Evolutionary conservation across 1,140 invertebrate species (phyloP).

Genomic region (Pseudomyrmex dendroicus): DNA sequence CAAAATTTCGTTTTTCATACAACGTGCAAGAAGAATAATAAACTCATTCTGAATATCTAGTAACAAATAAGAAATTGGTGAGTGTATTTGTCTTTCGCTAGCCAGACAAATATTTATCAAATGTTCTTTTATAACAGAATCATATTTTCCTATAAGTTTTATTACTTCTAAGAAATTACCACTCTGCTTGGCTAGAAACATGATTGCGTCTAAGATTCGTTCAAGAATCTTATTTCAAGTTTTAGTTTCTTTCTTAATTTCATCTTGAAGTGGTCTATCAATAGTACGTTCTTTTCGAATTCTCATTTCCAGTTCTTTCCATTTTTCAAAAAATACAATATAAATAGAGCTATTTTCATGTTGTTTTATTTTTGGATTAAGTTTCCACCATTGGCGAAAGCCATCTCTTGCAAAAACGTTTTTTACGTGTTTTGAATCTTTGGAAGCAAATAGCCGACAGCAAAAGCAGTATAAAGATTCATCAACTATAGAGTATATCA

Average conservation of each 20-base stretch:
- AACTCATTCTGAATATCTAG: slow-evolving; percentile 1
- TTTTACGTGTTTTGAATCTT: too few relatives aligned
- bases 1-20: not conserved
- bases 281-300: not conserved
- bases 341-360: not conserved
- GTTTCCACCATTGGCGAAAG: not conserved
- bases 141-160: slow-evolving; percentile 7
- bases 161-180: slow-evolving; percentile 1
- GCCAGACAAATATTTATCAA: not conserved
- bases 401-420: not conserved
- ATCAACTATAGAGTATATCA: not conserved
- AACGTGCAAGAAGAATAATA: not conserved
- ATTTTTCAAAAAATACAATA: not conserved
- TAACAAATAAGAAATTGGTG: not conserved
- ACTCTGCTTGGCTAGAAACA: slow-evolving; percentile 3
- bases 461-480: slow-evolving; percentile 8
- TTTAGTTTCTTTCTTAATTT: slow-evolving; percentile 3
- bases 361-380: slow-evolving; percentile 2
- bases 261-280: not conserved
- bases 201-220: not conserved
- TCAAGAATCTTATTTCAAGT: not conserved
- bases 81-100: not conserved
- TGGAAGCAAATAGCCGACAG: not conserved
- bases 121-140: not conserved
- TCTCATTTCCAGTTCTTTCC: not conserved